Base-by-base conservation (phyloP, 2,797 vertebrate genomes). In the Miichthys miiuy region DNA sequence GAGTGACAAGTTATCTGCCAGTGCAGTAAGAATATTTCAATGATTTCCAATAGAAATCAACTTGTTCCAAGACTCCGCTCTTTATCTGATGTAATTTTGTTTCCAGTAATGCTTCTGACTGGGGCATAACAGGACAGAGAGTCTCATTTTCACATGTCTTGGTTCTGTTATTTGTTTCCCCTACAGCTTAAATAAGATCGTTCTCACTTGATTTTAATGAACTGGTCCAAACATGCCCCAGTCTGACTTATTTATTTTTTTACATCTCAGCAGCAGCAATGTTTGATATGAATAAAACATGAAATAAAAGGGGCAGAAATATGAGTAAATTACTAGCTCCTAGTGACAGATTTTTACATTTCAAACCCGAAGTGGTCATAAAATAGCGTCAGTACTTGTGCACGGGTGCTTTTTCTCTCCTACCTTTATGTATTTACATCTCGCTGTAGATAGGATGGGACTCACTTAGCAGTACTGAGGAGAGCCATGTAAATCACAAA, bases 211-310 rank as follows among this genome's bases (percentile, higher is more conserved):
- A 30, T 82, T 76, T 80, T 67, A 82, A 88, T 84, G 52, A 84
- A 55, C 68, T 46, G 42, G 52, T 72, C n/a, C 10, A 25, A 58
- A 79, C 20, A 3, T 30, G 8, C 25, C 17, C 44, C 21, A 51
- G 71, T 42, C 42, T 5, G 27, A 1, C n/a, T 57, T 34, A 2
- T 34, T 34, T 34, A 6, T 34, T 34, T 34, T 34, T 34, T 34
- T 38, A 55, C 60, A 55, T 55, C 41, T 67, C 23, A 2, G 58
- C 79, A 50, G 55, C 42, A 69, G 67, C 60, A 56, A 61, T 56
- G 23, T 74, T 48, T 63, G 2, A 41, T 9, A 79, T 87, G 72
- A 81, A 82, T 84, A 77, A 87, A 87, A 71, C 67, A 89, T 75
- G 60, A 68, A 47, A 42, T 17, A 18, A 11, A 66, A 30, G 13